Evolutionary conservation across 35 echinoderm and acorn worm genomes (phyloP), one percentile per base, ranked within the genome.

Genomic region (Diadema setosum): DNA sequence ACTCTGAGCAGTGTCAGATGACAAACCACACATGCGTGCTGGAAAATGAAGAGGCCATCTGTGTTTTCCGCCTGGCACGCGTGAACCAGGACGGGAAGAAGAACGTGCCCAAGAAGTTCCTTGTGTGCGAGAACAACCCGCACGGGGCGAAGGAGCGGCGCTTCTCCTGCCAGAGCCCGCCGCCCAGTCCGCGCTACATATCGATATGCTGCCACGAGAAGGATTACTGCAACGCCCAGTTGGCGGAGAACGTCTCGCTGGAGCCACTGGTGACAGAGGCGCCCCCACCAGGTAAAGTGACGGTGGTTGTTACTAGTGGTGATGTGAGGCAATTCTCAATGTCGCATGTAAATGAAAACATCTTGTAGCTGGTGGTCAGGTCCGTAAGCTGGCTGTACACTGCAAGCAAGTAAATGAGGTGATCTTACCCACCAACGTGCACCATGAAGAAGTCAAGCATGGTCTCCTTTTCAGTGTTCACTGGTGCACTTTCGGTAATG

Each of bases 211-310:
- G 91, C 12, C 42, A 46, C 36, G 24, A 87, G 9, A 64, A 36
- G 35, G 91, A 93, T 59, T 93, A 86, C 75, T 93, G 91, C 42
- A 93, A 93, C 81, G 41, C 44, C 12, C 37, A 87, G 45, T 32
- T 87, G 43, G 31, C 34, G 9, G 56, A 52, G 31, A 29, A 87
- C 35, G 45, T 87, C 45, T 7, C 46, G 3, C 85, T 87, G 48
- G 48, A 52, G 9, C 9, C 9, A n/a, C 48, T 52, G 48, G 9
- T n/a, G 9, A 52, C 48, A 52, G n/a, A 9, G n/a, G 9, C 9
- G n/a, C 9, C 9, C 9, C 48, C 48, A 11, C 48, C 48, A 11
- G 48, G 48, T 52, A 52, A 52, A n/a, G 9, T 52, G 9, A 9
- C 48, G 9, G 9, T 52, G 48, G 48, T 52, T n/a, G n/a, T n/a